Evolutionary conservation across 1,140 invertebrate genomes (phyloP).

Genomic region (Phenacoccus solenopsis): DNA sequence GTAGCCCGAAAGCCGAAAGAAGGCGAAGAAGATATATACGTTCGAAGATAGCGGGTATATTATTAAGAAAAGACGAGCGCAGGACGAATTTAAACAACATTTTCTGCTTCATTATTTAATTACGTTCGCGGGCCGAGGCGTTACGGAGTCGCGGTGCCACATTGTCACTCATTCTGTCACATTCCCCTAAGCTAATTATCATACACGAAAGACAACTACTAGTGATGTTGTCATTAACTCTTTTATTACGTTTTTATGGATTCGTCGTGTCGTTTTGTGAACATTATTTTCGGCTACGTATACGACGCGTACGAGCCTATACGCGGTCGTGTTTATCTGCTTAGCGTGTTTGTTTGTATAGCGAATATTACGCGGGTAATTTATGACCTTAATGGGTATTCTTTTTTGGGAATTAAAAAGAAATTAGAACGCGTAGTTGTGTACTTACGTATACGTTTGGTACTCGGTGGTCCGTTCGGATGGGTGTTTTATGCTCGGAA

Average conservation of each 20-base stretch:
- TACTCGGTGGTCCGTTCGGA: no score
- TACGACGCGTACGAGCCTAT: no score
- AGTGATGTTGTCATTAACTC: constrained; percentile 5
- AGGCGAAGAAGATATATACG: background rate
- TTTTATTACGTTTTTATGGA: constrained; percentile 14
- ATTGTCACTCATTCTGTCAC: constrained; percentile 14
- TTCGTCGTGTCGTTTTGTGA: background rate
- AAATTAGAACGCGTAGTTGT: no score
- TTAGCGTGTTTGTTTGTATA: no score
- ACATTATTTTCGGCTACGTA: background rate
- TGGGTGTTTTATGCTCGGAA: no score
- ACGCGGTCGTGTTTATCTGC: no score
- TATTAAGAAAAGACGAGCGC: background rate
- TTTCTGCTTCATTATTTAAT: constrained; percentile 13
- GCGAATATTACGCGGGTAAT: no score
- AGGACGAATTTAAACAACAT: background rate
- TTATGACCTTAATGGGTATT: no score
- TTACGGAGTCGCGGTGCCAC: constrained; percentile 6
- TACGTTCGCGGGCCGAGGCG: background rate
- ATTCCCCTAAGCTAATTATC: constrained; percentile 11
- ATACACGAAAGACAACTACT: constrained; percentile 16
- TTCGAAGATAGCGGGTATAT: background rate
- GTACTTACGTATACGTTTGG: no score
- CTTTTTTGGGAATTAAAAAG: no score
- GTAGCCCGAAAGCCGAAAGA: background rate